Conservation (phyloP, 2,113 vertebrate species). For the Hippocampus guttulatus region DNA sequence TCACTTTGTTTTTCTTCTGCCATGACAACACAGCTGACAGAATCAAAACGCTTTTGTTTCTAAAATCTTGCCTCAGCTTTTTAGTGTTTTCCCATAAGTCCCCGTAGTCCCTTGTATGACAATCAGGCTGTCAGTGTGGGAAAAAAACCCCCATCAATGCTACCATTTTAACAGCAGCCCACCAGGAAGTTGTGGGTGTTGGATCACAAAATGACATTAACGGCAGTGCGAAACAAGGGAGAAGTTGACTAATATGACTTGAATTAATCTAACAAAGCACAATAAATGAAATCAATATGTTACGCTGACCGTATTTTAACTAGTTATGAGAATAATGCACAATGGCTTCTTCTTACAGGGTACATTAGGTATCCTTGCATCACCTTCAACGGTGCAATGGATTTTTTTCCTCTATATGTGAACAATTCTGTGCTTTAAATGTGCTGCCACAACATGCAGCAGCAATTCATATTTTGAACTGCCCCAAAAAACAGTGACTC, state of each 20-base stretch:
- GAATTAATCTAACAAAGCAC: neutral
- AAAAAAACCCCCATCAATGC: neutral
- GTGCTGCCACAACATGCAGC: no score
- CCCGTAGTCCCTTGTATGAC: conserved; percentile 22
- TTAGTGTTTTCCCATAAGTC: conserved; percentile 20
- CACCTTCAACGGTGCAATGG: no score
- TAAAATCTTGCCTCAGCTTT: conserved; percentile 40
- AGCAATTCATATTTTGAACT: no score
- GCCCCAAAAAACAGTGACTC: no score
- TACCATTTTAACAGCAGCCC: conserved; percentile 21
- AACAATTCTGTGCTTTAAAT: no score
- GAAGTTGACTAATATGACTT: neutral
- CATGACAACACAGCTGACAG: conserved; percentile 29
- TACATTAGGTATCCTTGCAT: no score
- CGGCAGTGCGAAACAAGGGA: conserved; percentile 4
- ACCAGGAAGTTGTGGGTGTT: conserved; percentile 22
- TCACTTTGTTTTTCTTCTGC: neutral
- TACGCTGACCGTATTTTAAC: no score
- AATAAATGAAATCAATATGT: neutral
- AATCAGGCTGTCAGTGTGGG: conserved; percentile 49
- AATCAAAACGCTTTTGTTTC: conserved; percentile 18
- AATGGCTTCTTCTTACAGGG: no score
- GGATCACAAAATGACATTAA: conserved; percentile 35
- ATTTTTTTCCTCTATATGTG: no score
- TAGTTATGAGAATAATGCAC: no score